Conservation (phyloP, 2,113 vertebrate species). For the Calidris pugnax region DNA sequence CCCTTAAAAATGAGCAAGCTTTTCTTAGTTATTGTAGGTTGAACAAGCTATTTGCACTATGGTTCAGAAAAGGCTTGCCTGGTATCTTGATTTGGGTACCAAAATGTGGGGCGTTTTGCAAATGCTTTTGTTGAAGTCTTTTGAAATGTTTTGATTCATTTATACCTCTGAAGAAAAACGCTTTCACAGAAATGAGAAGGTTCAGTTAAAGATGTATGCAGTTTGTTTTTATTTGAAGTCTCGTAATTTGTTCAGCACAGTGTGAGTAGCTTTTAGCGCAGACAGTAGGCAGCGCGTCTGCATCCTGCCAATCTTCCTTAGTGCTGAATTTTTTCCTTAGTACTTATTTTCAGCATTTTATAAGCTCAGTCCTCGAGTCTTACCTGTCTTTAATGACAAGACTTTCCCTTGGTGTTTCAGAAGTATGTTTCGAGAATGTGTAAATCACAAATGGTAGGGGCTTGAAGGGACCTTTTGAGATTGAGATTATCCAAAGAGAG, state of each 20-base stretch:
- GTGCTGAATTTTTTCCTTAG: not conserved
- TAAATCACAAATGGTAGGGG: not conserved
- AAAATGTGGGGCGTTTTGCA: not conserved
- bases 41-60: not conserved
- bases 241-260: not conserved
- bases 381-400: not conserved
- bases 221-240: not conserved
- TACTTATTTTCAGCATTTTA: not conserved
- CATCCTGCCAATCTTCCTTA: not conserved
- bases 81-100: not conserved
- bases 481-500: not conserved
- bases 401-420: not conserved
- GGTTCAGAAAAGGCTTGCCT: not conserved
- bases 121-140: not conserved
- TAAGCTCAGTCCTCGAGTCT: not conserved
- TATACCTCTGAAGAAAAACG: not conserved
- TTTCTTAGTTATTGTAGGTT: not conserved
- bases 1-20: not conserved
- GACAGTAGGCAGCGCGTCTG: not conserved
- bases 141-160: not conserved
- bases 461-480: not conserved
- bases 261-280: not conserved
- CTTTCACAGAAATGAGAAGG: not conserved
- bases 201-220: not conserved
- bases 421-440: not conserved